phyloP scores from a whole-genome alignment of 2,888 invertebrate genomes.

The Listrodromus nycthemerus region DNA sequence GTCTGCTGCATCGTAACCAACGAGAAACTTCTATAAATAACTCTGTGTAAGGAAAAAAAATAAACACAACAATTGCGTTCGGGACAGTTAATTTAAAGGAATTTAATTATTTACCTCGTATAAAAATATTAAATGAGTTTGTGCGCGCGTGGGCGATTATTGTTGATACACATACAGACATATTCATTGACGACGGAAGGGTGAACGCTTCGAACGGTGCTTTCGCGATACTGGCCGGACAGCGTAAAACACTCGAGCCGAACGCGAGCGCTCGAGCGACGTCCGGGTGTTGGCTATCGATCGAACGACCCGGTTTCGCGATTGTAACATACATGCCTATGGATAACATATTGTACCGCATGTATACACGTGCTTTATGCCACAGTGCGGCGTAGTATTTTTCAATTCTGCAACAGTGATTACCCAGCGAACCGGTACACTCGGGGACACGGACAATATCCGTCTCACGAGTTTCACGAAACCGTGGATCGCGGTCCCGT shows the following conservation, averaged over 20 bases:
- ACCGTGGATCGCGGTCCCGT: background rate
- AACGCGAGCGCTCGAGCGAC: conserved; percentile 25
- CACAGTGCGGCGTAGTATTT: conserved; percentile 16
- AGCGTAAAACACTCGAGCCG: conserved; percentile 24
- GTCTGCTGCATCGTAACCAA: background rate
- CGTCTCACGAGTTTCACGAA: background rate
- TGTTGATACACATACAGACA: conserved; percentile 8
- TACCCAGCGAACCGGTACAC: conserved; percentile 5
- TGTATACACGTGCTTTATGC: conserved; percentile 19
- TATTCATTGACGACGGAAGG: conserved; percentile 14
- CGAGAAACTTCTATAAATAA: background rate
- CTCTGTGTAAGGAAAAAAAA: background rate
- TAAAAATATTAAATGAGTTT: background rate
- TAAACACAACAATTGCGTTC: background rate
- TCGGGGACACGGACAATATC: background rate
- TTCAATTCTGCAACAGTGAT: conserved; percentile 3
- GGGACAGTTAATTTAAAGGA: background rate
- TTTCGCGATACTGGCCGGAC: conserved; percentile 7
- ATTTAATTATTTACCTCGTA: background rate
- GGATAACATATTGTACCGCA: conserved; percentile 26
- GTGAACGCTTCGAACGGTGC: conserved; percentile 21
- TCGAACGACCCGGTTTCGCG: conserved; percentile 70
- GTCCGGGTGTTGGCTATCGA: conserved; percentile 76
- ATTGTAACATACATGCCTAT: conserved; percentile 23
- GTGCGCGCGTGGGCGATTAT: conserved; percentile 33